A percentile compares a stretch with the other conserved stretches of the same genome.
Conservation (phyloP, 2,888 invertebrate genomes). For the Gnatocerus cornutus region DNA sequence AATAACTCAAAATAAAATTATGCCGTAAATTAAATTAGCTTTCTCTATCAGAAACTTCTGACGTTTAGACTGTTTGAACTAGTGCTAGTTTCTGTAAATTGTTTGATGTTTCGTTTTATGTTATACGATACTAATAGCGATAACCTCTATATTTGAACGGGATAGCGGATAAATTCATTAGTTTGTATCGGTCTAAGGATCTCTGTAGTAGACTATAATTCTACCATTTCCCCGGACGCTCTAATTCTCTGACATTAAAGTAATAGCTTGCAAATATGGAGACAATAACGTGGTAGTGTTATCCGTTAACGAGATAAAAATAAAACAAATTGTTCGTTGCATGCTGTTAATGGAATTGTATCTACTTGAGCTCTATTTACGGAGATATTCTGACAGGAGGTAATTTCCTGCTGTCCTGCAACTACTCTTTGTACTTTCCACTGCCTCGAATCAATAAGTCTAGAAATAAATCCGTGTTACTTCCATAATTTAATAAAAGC, state of each 20-base stretch:
- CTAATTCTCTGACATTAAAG: slow-evolving; percentile 12
- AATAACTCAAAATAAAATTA: slow-evolving; percentile 3
- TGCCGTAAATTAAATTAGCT: not conserved
- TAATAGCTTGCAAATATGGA: slow-evolving; percentile 27
- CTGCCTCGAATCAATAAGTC: not conserved
- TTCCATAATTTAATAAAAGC: slow-evolving; percentile 15
- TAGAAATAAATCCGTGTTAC: not conserved
- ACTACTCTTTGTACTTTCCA: slow-evolving; percentile 6
- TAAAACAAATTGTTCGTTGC: slow-evolving; percentile 3
- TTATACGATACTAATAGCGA: slow-evolving; percentile 12
- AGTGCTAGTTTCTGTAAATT: slow-evolving; percentile 4
- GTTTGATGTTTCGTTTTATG: slow-evolving; percentile 32
- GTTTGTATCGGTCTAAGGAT: slow-evolving; percentile 26
- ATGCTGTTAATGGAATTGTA: not conserved
- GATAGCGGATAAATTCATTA: slow-evolving; percentile 29
- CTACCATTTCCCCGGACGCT: slow-evolving; percentile 1
- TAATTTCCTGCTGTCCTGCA: slow-evolving; percentile 33
- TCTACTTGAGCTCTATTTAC: slow-evolving; percentile 6
- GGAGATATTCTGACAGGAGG: slow-evolving; percentile 6
- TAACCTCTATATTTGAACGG: slow-evolving; percentile 24
- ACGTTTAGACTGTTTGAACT: not conserved
- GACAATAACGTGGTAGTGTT: slow-evolving; percentile 10
- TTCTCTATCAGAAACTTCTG: not conserved
- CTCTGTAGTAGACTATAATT: slow-evolving; percentile 22
- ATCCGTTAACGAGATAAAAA: slow-evolving; percentile 1